These are phyloP conservation scores for Philotrypesis tridentata DNA, from an alignment of 1,140 invertebrate species.

Conservation along the genomic window DNA sequence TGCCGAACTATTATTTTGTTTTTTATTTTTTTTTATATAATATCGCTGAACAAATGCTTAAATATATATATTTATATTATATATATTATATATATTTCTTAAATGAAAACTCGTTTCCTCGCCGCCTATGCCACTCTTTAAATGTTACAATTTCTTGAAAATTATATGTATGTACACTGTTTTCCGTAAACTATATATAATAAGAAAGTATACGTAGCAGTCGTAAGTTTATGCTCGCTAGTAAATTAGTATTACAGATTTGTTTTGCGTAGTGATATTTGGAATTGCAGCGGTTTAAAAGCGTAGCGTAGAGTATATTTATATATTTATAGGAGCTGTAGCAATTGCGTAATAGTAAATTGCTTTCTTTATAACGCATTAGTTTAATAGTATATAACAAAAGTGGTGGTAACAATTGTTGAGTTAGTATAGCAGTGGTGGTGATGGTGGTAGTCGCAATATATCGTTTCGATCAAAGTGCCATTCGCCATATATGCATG, in stretches of 20 bases:
- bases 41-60: constrained; percentile 22
- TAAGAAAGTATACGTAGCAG: constrained; percentile 40
- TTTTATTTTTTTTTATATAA: too few relatives aligned
- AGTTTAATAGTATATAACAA: constrained; percentile 47
- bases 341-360: constrained; percentile 29
- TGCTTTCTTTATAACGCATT: constrained; percentile 23
- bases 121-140: neutral
- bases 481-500: neutral
- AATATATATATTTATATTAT: constrained; percentile 10
- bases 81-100: constrained; percentile 23
- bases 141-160: constrained; percentile 31
- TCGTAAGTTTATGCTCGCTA: constrained; percentile 24
- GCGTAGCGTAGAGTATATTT: neutral
- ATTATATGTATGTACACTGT: constrained; percentile 45
- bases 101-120: constrained; percentile 29
- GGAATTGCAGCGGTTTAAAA: neutral
- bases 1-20: constrained; percentile 7
- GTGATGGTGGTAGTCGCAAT: constrained; percentile 60
- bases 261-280: constrained; percentile 6
- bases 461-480: constrained; percentile 15
- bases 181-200: constrained; percentile 33
- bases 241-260: constrained; percentile 11
- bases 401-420: constrained; percentile 60
- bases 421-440: constrained; percentile 61
- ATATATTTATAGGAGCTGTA: constrained; percentile 17